Percentiles rank a stretch among this genome's conserved stretches.
phyloP scores from a whole-genome alignment of 2,888 invertebrate genomes.

The Lithophane leautieri region DNA sequence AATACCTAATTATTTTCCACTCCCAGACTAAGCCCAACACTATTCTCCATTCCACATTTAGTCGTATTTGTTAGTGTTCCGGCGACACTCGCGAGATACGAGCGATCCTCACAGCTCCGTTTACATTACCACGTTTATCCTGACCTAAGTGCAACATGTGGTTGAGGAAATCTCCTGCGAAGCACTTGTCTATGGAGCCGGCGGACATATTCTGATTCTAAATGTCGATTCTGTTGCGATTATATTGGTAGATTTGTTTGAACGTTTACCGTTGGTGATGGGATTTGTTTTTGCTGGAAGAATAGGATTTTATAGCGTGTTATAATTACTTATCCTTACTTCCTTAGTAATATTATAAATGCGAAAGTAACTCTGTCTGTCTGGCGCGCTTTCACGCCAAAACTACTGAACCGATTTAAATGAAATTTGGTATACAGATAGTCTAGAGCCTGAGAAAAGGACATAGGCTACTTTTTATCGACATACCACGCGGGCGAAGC shows the following conservation, averaged over 20 bases:
- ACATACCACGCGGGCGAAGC: no score
- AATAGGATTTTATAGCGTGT: background rate
- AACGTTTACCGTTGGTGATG: background rate
- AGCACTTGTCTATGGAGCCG: slow-evolving; percentile 69
- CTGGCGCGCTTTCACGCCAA: no score
- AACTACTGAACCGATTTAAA: no score
- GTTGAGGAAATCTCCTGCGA: slow-evolving; percentile 74
- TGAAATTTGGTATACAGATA: no score
- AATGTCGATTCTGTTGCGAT: slow-evolving; percentile 33
- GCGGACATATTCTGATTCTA: slow-evolving; percentile 61
- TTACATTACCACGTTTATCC: slow-evolving; percentile 74
- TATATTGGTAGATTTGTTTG: background rate
- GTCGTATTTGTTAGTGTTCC: slow-evolving; percentile 38
- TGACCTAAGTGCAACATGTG: slow-evolving; percentile 78
- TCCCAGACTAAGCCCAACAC: background rate
- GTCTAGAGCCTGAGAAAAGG: no score
- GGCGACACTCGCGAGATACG: slow-evolving; percentile 53
- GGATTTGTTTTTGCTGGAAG: background rate
- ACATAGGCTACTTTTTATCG: no score
- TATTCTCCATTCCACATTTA: slow-evolving; percentile 27
- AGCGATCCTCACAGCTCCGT: slow-evolving; percentile 59
- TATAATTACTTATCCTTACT: no score
- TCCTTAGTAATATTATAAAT: no score
- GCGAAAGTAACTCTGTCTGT: no score
- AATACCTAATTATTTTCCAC: background rate